phyloP scores from a whole-genome alignment of 2,113 vertebrate genomes.

The Podarcis muralis region DNA sequence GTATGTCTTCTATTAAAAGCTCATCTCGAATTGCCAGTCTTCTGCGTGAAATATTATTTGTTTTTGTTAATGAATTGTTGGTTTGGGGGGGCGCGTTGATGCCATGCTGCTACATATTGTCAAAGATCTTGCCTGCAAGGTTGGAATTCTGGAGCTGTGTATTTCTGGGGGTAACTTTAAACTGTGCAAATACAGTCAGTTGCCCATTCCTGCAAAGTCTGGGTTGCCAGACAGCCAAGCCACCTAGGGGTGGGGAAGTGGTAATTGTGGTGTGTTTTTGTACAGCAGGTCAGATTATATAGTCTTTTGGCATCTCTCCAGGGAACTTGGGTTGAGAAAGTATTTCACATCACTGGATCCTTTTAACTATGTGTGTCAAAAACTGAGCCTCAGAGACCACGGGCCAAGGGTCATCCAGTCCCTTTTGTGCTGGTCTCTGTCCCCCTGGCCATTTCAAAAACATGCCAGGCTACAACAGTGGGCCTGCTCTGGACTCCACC shows the following conservation, averaged over 20 bases:
- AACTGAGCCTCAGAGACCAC: not conserved
- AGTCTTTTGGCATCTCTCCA: not conserved
- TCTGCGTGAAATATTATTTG: not conserved
- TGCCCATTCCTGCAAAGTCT: not conserved
- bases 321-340: not conserved
- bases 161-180: not conserved
- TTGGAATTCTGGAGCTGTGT: not conserved
- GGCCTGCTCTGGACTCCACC: too few species aligned
- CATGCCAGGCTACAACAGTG: too few species aligned
- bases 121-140: not conserved
- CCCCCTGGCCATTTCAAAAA: not conserved
- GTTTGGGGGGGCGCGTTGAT: not conserved
- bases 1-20: conserved; percentile 42
- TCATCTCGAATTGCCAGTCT: conserved; percentile 2
- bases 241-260: not conserved
- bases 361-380: not conserved
- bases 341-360: not conserved
- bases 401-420: too few species aligned
- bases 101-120: not conserved
- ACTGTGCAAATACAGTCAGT: too few species aligned
- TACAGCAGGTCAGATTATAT: not conserved
- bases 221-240: not conserved
- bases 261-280: too few species aligned
- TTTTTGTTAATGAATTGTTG: not conserved
- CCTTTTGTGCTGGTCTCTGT: not conserved